Conservation (phyloP, 1,140 invertebrate species). For the Drosophila ambigua region DNA sequence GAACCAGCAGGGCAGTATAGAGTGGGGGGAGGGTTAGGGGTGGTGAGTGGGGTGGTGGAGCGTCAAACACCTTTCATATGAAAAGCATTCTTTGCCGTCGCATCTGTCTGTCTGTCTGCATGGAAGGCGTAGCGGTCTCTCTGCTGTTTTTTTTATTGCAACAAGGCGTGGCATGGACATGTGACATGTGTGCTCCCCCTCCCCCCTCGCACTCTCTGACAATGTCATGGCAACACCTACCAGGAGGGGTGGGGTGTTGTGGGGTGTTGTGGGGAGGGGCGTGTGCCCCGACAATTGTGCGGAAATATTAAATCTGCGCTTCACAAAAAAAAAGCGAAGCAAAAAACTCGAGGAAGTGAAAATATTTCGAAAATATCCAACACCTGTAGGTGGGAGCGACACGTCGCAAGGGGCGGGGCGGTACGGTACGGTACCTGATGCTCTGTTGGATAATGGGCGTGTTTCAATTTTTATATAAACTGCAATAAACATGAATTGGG, state of each 20-base stretch:
- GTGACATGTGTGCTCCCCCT: slow-evolving; percentile 39
- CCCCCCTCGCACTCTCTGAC: not conserved
- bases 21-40: not conserved
- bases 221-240: slow-evolving; percentile 44
- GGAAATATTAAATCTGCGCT: slow-evolving; percentile 63
- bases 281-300: slow-evolving; percentile 42
- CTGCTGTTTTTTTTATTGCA: slow-evolving; percentile 4
- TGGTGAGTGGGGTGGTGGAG: not conserved
- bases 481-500: slow-evolving; percentile 40
- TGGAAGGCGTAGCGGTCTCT: slow-evolving; percentile 8
- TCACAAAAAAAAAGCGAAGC: slow-evolving; percentile 13
- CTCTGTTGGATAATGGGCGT: slow-evolving; percentile 10
- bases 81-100: too few relatives aligned
- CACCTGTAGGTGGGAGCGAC: too few relatives aligned
- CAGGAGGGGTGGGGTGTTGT: not conserved
- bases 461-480: slow-evolving; percentile 34
- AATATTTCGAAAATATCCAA: slow-evolving; percentile 11
- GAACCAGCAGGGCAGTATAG: slow-evolving; percentile 1
- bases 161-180: slow-evolving; percentile 45
- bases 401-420: not conserved
- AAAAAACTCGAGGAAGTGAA: slow-evolving; percentile 25
- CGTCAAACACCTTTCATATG: slow-evolving; percentile 11
- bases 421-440: not conserved
- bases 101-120: slow-evolving; percentile 5
- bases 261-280: too few relatives aligned